These are phyloP conservation scores for Gasteruption jaculator DNA, from an alignment of 2,888 invertebrate genomes.

Conservation along the genomic window DNA sequence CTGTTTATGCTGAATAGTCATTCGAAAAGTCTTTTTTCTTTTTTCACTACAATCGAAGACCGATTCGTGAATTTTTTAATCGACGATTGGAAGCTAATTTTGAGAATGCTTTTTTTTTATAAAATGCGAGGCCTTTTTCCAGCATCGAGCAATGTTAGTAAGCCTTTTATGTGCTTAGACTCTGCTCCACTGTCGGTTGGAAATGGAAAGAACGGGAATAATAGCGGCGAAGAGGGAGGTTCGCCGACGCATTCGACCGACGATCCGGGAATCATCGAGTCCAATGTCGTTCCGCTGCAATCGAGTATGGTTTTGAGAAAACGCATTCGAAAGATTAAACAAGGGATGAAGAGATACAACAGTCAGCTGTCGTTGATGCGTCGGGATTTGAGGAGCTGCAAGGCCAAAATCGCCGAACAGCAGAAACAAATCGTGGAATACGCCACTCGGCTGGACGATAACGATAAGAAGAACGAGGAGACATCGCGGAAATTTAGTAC, in stretches of 20 bases:
- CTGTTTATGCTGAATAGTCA: too few species aligned
- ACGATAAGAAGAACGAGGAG: conserved; percentile 88
- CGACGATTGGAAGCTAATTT: too few species aligned
- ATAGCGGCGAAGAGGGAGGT: conserved; percentile 49
- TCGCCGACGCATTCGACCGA: conserved; percentile 54
- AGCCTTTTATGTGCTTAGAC: conserved; percentile 47
- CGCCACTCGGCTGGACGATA: conserved; percentile 80
- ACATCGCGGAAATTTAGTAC: conserved; percentile 86
- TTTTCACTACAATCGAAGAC: not conserved
- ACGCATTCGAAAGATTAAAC: conserved; percentile 81
- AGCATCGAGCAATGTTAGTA: conserved; percentile 44
- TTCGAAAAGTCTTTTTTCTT: too few species aligned
- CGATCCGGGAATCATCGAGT: conserved; percentile 49
- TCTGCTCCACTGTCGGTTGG: conserved; percentile 54
- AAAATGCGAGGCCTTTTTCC: conserved; percentile 19
- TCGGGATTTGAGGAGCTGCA: conserved; percentile 74
- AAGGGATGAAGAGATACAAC: conserved; percentile 85
- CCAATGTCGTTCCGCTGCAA: conserved; percentile 63
- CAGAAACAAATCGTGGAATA: conserved; percentile 81
- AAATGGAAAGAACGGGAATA: conserved; percentile 55
- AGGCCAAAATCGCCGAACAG: conserved; percentile 78
- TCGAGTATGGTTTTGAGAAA: conserved; percentile 83
- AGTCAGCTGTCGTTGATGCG: conserved; percentile 75
- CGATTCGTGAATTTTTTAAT: too few species aligned
- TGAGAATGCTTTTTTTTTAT: conserved; percentile 3